phyloP scores from a whole-genome alignment of 1,140 invertebrate species.

The Araneus ventricosus region DNA sequence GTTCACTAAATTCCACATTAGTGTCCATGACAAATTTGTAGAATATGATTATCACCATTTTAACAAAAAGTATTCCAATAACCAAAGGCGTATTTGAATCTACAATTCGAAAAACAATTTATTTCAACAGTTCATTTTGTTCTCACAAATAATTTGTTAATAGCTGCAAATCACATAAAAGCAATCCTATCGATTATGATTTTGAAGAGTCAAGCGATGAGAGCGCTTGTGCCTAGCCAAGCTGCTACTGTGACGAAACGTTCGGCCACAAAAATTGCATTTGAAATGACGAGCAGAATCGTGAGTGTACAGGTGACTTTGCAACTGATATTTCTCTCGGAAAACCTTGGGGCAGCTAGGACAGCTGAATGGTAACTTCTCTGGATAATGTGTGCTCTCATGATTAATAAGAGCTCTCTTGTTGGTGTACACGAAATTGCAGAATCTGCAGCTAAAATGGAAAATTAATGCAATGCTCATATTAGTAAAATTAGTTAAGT shows the following conservation, averaged over 20 bases:
- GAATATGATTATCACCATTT: no score
- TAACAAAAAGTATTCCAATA: no score
- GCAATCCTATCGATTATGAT: background rate
- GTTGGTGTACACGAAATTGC: background rate
- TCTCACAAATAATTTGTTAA: no score
- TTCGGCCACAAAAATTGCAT: conserved; percentile 55
- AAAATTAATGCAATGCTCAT: background rate
- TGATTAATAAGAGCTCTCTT: conserved; percentile 80
- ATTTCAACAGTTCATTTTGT: no score
- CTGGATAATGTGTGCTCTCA: conserved; percentile 84
- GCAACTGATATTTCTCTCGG: conserved; percentile 47
- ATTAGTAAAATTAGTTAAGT: no score
- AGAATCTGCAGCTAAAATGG: conserved; percentile 50
- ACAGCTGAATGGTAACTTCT: conserved; percentile 86
- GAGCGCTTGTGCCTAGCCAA: conserved; percentile 55
- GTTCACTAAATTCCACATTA: no score
- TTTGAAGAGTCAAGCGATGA: background rate
- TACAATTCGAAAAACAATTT: no score
- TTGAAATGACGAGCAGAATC: conserved; percentile 49
- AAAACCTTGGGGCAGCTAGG: conserved; percentile 84
- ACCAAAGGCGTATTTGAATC: no score
- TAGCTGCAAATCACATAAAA: no score
- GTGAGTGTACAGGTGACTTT: conserved; percentile 63
- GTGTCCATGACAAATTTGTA: no score
- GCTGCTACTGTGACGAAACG: conserved; percentile 67